phyloP scores from a whole-genome alignment of 2,113 vertebrate species.

The Falco punctatus region DNA sequence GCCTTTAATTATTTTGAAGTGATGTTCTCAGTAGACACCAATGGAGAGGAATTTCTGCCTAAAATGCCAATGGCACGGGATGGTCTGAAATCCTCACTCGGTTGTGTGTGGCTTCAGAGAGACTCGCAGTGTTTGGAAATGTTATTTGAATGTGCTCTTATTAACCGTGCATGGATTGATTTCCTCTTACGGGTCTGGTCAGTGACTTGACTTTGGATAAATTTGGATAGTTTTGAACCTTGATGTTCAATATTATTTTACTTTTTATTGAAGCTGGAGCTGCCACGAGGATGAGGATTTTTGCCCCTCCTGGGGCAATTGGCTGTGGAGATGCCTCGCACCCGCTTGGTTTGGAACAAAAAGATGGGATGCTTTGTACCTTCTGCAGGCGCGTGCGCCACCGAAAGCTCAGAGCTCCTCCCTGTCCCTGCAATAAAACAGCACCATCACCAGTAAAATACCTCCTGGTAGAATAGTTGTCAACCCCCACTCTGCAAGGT shows the following conservation, averaged over 20 bases:
- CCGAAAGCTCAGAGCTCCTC: not conserved
- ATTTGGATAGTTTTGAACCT: not conserved
- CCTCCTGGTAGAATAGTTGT: not conserved
- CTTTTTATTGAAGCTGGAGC: constrained; percentile 27
- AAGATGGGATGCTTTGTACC: not conserved
- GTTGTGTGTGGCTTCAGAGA: not conserved
- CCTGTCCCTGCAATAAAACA: not conserved
- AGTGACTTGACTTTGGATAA: constrained; percentile 23
- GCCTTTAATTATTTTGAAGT: constrained; percentile 25
- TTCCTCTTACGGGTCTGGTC: constrained; percentile 6
- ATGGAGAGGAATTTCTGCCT: constrained; percentile 4
- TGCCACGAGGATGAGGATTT: constrained; percentile 14
- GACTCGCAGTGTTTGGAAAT: not conserved
- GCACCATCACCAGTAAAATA: not conserved
- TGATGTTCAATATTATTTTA: not conserved
- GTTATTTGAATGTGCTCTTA: constrained; percentile 40
- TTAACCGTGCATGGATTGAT: constrained; percentile 33
- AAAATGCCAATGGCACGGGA: not conserved
- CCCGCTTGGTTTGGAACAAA: not conserved
- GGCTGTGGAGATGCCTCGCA: constrained; percentile 13
- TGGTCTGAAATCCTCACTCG: constrained; percentile 8
- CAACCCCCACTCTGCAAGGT: not conserved
- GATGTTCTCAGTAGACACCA: constrained; percentile 3
- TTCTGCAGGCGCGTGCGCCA: not conserved
- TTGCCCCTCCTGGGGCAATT: constrained; percentile 16